A percentile compares a stretch with the other conserved stretches of the same genome.
Conservation (phyloP, 2,113 vertebrate genomes). For the Typhlomys cinereus region DNA sequence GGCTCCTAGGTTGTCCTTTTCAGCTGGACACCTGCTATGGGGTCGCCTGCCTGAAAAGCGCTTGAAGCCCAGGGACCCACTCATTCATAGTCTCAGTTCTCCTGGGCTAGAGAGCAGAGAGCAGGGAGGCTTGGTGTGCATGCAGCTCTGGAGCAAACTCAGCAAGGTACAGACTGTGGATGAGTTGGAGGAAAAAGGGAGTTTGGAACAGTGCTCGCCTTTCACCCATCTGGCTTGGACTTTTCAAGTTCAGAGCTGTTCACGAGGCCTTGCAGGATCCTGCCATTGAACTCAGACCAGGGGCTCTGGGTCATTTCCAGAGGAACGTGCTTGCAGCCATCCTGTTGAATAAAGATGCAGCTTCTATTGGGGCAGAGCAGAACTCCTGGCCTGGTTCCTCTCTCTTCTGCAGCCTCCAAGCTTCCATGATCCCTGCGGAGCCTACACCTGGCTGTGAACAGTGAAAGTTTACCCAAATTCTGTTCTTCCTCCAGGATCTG, state of each 20-base stretch:
- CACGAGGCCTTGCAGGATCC: background rate
- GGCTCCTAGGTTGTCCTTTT: background rate
- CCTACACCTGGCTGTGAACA: conserved; percentile 49
- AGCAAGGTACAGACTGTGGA: background rate
- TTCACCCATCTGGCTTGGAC: background rate
- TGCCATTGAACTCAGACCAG: background rate
- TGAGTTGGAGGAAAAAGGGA: fast-evolving
- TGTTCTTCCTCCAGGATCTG: background rate
- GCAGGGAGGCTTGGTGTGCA: background rate
- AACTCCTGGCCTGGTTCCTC: conserved; percentile 33
- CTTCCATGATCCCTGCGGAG: background rate
- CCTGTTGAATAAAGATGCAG: conserved; percentile 34
- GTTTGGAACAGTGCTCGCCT: fast-evolving
- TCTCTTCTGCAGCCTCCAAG: conserved; percentile 4
- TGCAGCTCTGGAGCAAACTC: background rate
- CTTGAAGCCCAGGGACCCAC: background rate
- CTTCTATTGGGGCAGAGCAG: conserved; percentile 47
- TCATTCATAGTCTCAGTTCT: background rate
- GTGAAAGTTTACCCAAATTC: background rate
- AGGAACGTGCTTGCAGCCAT: conserved; percentile 36
- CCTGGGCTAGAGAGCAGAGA: background rate
- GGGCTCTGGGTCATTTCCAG: background rate
- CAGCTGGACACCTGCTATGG: background rate
- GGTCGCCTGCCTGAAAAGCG: background rate
- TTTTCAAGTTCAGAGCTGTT: background rate